Conservation (phyloP, 2,113 vertebrate species). For the Ardeotis arabs region DNA sequence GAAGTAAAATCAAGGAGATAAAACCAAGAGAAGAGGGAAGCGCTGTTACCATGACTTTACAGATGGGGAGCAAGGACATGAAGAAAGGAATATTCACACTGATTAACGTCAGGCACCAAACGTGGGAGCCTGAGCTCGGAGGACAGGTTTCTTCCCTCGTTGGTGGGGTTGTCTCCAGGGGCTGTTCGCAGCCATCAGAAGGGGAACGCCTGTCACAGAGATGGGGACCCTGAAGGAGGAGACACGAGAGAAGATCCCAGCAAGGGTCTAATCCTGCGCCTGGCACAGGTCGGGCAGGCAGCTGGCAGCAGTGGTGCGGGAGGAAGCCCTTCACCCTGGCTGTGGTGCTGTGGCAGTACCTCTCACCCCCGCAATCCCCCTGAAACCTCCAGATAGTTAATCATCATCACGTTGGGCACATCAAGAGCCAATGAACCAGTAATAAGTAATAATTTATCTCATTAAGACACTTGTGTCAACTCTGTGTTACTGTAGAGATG, state of each 20-base stretch:
- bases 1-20: background rate
- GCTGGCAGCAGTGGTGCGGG: background rate
- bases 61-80: background rate
- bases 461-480: background rate
- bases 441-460: background rate
- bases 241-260: background rate
- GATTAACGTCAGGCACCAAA: background rate
- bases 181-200: background rate
- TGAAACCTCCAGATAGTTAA: background rate
- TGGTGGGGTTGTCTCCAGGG: background rate
- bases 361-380: background rate
- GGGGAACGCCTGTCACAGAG: accelerated
- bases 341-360: background rate
- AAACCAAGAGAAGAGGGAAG: background rate
- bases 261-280: background rate
- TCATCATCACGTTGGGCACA: background rate
- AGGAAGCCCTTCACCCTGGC: background rate
- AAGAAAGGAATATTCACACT: background rate
- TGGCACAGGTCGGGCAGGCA: background rate
- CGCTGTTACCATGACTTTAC: background rate
- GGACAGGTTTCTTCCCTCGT: background rate
- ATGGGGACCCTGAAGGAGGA: background rate
- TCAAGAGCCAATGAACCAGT: background rate
- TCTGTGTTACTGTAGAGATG: background rate
- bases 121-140: background rate